A percentile compares a stretch with the other conserved stretches of the same genome.
phyloP scores from a whole-genome alignment of 2,888 invertebrate species.

The Tortrix viridana region DNA sequence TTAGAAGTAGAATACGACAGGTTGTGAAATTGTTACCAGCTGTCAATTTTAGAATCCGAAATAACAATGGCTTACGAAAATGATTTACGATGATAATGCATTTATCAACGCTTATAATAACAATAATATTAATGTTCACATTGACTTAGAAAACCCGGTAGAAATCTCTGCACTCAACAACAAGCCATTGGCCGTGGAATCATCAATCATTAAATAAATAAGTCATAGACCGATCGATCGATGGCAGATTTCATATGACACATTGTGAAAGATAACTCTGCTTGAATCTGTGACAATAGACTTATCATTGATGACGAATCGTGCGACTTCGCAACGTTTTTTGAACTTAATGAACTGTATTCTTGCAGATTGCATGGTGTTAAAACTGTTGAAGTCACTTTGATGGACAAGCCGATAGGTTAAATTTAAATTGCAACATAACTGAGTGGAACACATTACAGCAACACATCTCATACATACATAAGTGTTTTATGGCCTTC shows the following conservation, averaged over 20 bases:
- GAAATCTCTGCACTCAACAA: slow-evolving; percentile 14
- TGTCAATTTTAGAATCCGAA: not conserved
- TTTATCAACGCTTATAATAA: not conserved
- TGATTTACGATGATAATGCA: not conserved
- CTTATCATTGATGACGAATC: slow-evolving; percentile 19
- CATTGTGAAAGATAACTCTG: slow-evolving; percentile 17
- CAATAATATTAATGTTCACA: not conserved
- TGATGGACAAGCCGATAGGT: slow-evolving; percentile 3
- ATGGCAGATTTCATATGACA: slow-evolving; percentile 25
- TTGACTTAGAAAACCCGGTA: slow-evolving; percentile 11
- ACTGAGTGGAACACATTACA: no score
- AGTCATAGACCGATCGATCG: slow-evolving; percentile 27
- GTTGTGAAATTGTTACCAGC: not conserved
- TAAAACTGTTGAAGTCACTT: not conserved
- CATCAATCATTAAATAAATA: slow-evolving; percentile 32
- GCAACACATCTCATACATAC: no score
- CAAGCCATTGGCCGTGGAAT: slow-evolving; percentile 9
- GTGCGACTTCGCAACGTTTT: slow-evolving; percentile 4
- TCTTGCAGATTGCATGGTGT: slow-evolving; percentile 1
- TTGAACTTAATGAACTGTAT: slow-evolving; percentile 4
- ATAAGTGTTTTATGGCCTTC: no score
- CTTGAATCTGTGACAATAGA: slow-evolving; percentile 24
- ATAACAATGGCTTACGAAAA: slow-evolving; percentile 2
- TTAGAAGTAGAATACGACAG: slow-evolving; percentile 10
- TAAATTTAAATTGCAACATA: not conserved